Percentiles rank a stretch among this genome's conserved stretches.
Conservation (phyloP, 1,140 invertebrate genomes). For the Macrobrachium rosenbergii region DNA sequence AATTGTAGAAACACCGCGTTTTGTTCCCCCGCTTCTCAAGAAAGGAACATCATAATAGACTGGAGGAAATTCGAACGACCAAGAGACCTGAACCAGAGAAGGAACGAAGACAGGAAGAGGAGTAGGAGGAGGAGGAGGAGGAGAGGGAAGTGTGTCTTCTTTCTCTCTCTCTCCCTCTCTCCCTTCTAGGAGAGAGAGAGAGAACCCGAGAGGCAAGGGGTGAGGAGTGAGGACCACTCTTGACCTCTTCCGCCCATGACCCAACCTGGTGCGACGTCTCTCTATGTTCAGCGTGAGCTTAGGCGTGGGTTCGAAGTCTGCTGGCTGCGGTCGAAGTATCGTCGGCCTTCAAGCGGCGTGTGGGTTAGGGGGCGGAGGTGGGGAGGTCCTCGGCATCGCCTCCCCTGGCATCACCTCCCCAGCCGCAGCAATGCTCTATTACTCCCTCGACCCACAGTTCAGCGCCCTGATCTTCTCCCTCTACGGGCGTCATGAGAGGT, state of each 20-base stretch:
- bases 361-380: conserved; percentile 3
- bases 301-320: conserved; percentile 19
- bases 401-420: background rate
- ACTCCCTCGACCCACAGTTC: conserved; percentile 51
- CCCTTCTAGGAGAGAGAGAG: background rate
- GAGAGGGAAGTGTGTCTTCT: background rate
- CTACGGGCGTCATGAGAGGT: conserved; percentile 28
- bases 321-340: too few relatives aligned
- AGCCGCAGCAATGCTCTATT: conserved; percentile 47
- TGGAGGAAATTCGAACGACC: too few relatives aligned
- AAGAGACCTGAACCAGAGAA: background rate
- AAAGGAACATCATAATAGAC: background rate
- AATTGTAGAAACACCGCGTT: too few relatives aligned
- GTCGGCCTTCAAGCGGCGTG: background rate
- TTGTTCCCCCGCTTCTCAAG: background rate
- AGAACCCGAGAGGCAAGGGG: background rate
- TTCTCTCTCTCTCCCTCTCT: conserved; percentile 13
- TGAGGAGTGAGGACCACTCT: background rate
- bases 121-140: background rate
- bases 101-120: background rate
- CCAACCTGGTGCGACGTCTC: conserved; percentile 3
- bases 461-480: conserved; percentile 55
- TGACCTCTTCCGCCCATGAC: conserved; percentile 33
- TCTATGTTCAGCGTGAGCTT: conserved; percentile 48
- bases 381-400: background rate